phyloP scores from a whole-genome alignment of 2,888 invertebrate species.

The Macropis europaea region DNA sequence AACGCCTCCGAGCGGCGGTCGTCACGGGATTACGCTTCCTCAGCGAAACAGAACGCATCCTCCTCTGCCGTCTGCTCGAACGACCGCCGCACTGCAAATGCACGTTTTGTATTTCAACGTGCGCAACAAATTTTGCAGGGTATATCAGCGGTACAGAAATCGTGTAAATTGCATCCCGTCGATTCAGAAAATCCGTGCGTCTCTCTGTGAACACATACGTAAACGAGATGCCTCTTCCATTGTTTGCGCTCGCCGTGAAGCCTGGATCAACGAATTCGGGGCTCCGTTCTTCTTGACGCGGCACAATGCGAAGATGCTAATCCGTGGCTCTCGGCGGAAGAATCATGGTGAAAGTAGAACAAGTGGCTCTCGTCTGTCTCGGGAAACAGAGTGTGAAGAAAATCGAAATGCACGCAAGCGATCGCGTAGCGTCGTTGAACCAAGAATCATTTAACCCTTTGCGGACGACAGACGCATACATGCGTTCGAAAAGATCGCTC shows the following conservation, averaged over 20 bases:
- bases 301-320: slow-evolving; percentile 12
- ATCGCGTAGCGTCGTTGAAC: background rate
- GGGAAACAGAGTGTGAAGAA: slow-evolving; percentile 59
- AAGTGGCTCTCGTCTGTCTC: slow-evolving; percentile 26
- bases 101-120: too few species aligned
- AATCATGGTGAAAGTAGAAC: slow-evolving; percentile 57
- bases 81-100: too few species aligned
- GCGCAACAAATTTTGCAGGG: too few species aligned
- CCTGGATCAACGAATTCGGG: background rate
- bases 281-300: background rate
- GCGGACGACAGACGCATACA: too few species aligned
- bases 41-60: background rate
- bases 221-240: too few species aligned
- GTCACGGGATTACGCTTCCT: background rate
- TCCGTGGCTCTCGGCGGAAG: slow-evolving; percentile 30
- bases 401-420: slow-evolving; percentile 26
- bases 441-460: too few species aligned
- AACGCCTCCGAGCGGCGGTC: background rate
- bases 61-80: too few species aligned
- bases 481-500: too few species aligned
- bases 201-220: too few species aligned
- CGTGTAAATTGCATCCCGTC: too few species aligned
- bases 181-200: too few species aligned
- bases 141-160: too few species aligned
- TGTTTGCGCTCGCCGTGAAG: background rate